Evolutionary conservation across 2,797 vertebrate genomes (phyloP).

Genomic region (Molothrus ater): DNA sequence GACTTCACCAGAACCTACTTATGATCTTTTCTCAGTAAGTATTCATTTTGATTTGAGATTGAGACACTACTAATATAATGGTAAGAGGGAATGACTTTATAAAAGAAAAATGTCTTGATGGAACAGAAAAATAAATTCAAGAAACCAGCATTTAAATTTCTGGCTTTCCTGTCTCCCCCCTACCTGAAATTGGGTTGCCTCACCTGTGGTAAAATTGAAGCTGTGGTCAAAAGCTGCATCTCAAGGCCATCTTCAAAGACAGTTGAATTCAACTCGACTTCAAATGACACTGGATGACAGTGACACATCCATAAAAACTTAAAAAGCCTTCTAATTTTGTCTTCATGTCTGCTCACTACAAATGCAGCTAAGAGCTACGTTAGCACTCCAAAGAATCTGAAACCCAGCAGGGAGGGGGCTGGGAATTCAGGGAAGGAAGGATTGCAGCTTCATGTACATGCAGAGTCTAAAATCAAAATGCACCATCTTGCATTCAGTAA

Average conservation of each 20-base stretch:
- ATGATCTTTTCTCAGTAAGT: slow-evolving; percentile 75
- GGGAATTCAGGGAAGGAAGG: not conserved
- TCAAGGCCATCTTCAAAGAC: not conserved
- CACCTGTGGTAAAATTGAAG: not conserved
- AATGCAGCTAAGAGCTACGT: fast-evolving
- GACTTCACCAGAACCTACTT: slow-evolving; percentile 23
- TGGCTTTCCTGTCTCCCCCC: not conserved
- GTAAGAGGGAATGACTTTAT: not conserved
- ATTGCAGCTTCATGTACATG: not conserved
- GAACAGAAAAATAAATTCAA: not conserved
- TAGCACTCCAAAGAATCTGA: not conserved
- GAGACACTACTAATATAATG: not conserved
- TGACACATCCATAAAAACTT: not conserved
- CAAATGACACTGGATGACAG: not conserved
- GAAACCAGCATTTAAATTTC: not conserved
- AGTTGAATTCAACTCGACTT: not conserved
- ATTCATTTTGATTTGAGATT: not conserved
- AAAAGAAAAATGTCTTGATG: not conserved
- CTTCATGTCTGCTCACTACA: not conserved
- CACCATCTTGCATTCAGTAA: not conserved
- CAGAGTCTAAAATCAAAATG: not conserved
- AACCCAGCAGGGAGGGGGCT: not conserved
- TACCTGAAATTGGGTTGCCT: not conserved
- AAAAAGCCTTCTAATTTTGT: not conserved
- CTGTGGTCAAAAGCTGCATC: not conserved